Percentiles rank a stretch among this genome's conserved stretches.
phyloP scores from a whole-genome alignment of 1,140 invertebrate genomes.

The Apis laboriosa region DNA sequence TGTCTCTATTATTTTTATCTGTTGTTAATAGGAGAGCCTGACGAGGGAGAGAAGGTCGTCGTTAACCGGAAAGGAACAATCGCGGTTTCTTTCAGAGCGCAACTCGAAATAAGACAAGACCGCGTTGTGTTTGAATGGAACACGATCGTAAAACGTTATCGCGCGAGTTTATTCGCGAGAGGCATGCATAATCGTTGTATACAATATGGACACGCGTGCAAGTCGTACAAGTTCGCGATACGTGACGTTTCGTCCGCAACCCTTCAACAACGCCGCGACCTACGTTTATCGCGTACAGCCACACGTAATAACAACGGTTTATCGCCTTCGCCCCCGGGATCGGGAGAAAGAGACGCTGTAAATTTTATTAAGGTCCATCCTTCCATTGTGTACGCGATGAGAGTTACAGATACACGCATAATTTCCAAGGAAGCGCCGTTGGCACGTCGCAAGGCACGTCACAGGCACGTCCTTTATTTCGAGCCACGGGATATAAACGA shows the following conservation, averaged over 20 bases:
- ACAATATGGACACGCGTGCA: conserved; percentile 3
- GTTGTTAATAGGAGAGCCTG: too few species aligned
- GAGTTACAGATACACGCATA: neutral
- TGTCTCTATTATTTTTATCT: too few species aligned
- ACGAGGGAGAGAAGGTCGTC: neutral
- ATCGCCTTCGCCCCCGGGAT: neutral
- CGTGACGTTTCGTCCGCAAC: conserved; percentile 9
- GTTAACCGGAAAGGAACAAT: conserved; percentile 6
- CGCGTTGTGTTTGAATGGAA: conserved; percentile 26
- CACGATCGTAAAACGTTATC: conserved; percentile 61
- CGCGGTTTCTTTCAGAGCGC: conserved; percentile 29
- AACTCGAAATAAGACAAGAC: conserved; percentile 46
- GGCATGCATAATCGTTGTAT: conserved; percentile 18
- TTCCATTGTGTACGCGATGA: too few species aligned
- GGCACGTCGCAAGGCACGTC: neutral
- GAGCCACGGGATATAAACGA: neutral
- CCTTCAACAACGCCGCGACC: conserved; percentile 19
- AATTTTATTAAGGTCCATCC: conserved; percentile 36
- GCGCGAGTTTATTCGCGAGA: conserved; percentile 49
- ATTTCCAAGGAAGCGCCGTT: neutral
- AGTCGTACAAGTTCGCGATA: conserved; percentile 9
- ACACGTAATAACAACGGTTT: conserved; percentile 11
- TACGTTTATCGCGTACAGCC: conserved; percentile 27
- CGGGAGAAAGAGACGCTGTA: conserved; percentile 1
- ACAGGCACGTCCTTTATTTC: neutral